A percentile compares a stretch with the other conserved stretches of the same genome.
phyloP scores from a whole-genome alignment of 2,113 vertebrate genomes.

The Oxyruncus cristatus region DNA sequence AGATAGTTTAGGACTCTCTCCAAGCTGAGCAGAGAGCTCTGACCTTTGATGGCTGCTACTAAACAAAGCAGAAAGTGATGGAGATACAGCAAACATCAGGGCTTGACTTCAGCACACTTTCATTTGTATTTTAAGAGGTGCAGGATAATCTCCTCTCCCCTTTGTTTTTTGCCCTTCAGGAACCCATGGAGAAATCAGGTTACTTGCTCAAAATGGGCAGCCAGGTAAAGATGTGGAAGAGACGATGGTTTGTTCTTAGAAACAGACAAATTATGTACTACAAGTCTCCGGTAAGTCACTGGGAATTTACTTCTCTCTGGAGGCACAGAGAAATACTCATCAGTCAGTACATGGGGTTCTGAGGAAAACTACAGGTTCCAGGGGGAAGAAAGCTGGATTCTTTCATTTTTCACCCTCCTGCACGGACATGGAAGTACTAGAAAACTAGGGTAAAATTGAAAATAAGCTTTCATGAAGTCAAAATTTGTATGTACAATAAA shows the following conservation, averaged over 20 bases:
- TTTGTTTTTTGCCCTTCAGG: conserved; percentile 63
- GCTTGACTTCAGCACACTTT: not conserved
- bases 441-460: not conserved
- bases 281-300: conserved; percentile 86
- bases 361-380: not conserved
- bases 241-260: conserved; percentile 88
- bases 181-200: conserved; percentile 86
- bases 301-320: not conserved
- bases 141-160: not conserved
- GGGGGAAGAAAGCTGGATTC: not conserved
- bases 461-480: not conserved
- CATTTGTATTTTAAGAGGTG: not conserved
- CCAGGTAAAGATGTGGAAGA: conserved; percentile 87
- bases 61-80: not conserved
- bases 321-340: not conserved
- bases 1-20: not conserved
- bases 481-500: not conserved
- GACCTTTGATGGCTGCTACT: not conserved
- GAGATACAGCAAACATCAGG: not conserved
- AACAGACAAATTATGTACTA: conserved; percentile 89
- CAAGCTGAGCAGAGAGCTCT: not conserved
- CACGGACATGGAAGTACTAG: not conserved
- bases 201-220: conserved; percentile 90
- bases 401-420: not conserved
- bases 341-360: not conserved